These are phyloP conservation scores for Musca vetustissima DNA, from an alignment of 1,140 invertebrate species.

Conservation along the genomic window DNA sequence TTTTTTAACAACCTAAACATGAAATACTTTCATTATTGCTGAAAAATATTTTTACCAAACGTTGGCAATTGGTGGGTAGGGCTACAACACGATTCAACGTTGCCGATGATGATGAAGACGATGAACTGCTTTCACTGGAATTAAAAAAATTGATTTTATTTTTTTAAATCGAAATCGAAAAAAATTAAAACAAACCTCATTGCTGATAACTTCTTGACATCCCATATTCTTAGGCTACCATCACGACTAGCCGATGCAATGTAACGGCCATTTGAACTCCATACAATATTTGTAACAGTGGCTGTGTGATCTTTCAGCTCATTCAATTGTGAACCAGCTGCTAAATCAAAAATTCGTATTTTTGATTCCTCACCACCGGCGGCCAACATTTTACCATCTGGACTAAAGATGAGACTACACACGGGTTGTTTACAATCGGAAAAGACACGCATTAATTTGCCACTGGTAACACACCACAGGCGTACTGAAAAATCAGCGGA, in stretches of 20 bases:
- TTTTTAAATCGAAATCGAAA: too few species aligned
- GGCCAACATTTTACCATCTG: slow-evolving; percentile 78
- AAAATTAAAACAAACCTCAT: slow-evolving; percentile 35
- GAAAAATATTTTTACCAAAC: slow-evolving; percentile 51
- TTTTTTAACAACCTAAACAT: slow-evolving; percentile 38
- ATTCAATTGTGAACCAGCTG: slow-evolving; percentile 60
- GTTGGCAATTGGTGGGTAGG: slow-evolving; percentile 51
- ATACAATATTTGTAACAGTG: slow-evolving; percentile 71
- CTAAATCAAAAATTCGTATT: slow-evolving; percentile 63
- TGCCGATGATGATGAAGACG: slow-evolving; percentile 42
- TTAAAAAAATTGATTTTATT: slow-evolving; percentile 13
- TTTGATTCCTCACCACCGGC: slow-evolving; percentile 67
- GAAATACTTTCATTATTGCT: slow-evolving; percentile 44
- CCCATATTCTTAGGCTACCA: slow-evolving; percentile 72
- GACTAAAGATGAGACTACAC: slow-evolving; percentile 76
- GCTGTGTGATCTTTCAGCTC: slow-evolving; percentile 79
- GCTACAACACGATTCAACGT: slow-evolving; percentile 47
- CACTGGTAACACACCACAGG: slow-evolving; percentile 68
- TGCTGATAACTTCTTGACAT: slow-evolving; percentile 56
- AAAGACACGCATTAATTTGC: slow-evolving; percentile 74
- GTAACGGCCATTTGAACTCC: slow-evolving; percentile 66
- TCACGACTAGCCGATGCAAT: slow-evolving; percentile 78
- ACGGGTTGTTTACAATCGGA: slow-evolving; percentile 75
- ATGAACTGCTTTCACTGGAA: slow-evolving; percentile 35
- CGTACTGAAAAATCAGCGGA: slow-evolving; percentile 76